A percentile compares a stretch with the other conserved stretches of the same genome.
phyloP scores from a whole-genome alignment of 2,888 invertebrate genomes.

The Parelbella ahira region DNA sequence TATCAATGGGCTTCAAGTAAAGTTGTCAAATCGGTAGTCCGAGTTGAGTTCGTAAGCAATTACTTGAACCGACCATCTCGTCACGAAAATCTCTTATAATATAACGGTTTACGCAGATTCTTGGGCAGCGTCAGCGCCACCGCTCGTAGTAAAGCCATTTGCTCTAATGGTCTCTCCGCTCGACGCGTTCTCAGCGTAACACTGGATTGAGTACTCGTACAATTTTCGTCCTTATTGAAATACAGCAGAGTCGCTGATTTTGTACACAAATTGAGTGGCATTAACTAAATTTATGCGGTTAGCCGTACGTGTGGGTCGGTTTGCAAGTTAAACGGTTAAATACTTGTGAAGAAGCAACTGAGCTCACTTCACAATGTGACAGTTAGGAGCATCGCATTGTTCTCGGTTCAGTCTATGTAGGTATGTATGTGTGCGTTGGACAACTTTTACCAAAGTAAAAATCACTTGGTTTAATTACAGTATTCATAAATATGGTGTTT shows the following conservation, averaged over 20 bases:
- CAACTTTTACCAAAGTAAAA: slow-evolving; percentile 1
- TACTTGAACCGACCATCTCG: slow-evolving; percentile 47
- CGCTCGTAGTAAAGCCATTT: slow-evolving; percentile 54
- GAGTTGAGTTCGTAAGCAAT: slow-evolving; percentile 39
- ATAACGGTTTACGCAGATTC: slow-evolving; percentile 49
- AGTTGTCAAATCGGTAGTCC: slow-evolving; percentile 32
- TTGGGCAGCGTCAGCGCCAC: slow-evolving; percentile 49
- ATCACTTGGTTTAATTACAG: slow-evolving; percentile 24
- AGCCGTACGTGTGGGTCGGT: slow-evolving; percentile 11
- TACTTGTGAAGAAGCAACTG: slow-evolving; percentile 7
- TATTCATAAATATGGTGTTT: slow-evolving; percentile 36
- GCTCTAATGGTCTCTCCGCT: slow-evolving; percentile 53
- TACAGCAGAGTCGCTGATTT: slow-evolving; percentile 25
- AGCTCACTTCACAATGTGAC: too few species aligned
- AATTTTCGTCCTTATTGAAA: slow-evolving; percentile 31
- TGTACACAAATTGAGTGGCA: slow-evolving; percentile 16
- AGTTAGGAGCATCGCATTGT: too few species aligned
- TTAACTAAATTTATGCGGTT: slow-evolving; percentile 28
- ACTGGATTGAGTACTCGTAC: slow-evolving; percentile 27
- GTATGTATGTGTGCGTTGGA: too few species aligned
- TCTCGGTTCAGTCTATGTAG: too few species aligned
- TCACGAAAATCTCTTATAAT: slow-evolving; percentile 56
- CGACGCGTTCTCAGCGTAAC: slow-evolving; percentile 32
- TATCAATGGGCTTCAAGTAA: slow-evolving; percentile 1
- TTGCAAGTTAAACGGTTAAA: slow-evolving; percentile 16